Base-by-base conservation (phyloP, 2,888 invertebrate species). In the Lordiphosa fenestrarum region DNA sequence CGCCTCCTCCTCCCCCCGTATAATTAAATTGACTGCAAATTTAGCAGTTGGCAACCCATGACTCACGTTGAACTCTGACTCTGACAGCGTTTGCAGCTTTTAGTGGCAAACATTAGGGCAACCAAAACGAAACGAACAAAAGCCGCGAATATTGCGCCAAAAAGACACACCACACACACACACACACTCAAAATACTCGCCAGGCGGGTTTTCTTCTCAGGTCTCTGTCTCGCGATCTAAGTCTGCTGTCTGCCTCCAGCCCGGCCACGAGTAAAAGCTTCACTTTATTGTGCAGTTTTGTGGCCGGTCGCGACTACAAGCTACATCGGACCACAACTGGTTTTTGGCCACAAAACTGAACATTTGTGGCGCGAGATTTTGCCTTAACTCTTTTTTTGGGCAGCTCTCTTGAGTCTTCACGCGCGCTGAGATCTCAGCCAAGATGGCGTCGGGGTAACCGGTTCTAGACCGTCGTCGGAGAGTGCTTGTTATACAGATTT, bases 381-480 rank as follows among this genome's bases (percentile, higher is more conserved):
- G 7, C 30, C 30, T 61, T 38, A 58, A 44, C 53, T 46, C 49
- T 58, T 41, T 60, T 60, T 53, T 50, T 48, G 46, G 36, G 39
- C 65, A 51, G 13, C 44, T 81, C 84, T 77, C 84, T 82, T 82
- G 72, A 74, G 80, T 59, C 61, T 61, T 53, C 36, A 39, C 37
- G 38, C 46, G 48, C 38, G 35, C n/a, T 51, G 48, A 48, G 50
- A 71, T 62, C 66, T 72, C 51, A 52, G 66, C 4, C 82, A 78
- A 78, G 76, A 78, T 84, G 84, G 77, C 84, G 72, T 66, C 78
- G 48, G 13, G 13, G 15, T 35, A 78, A 84, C 84, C 72, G 84
- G 77, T 84, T 78, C 74, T 50, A 56, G 25, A 25, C 25, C 25
- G 25, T 6, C 25, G 25, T 25, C 25, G 6, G 25, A 25, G 25